phyloP scores from a whole-genome alignment of 2,888 invertebrate species.

The Silvanus unidentatus region DNA sequence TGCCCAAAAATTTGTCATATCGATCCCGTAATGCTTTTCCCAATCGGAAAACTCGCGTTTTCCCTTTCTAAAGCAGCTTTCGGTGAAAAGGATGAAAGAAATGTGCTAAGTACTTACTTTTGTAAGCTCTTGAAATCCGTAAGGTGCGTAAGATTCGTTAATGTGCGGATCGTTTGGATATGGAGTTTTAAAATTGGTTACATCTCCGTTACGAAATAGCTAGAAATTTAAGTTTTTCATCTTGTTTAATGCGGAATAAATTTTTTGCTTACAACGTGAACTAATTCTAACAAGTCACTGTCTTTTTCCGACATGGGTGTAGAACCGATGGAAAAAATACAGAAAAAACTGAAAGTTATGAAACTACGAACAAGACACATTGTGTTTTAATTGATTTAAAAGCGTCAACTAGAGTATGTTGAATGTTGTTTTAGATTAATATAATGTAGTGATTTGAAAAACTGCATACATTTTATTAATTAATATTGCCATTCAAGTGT shows the following conservation, averaged over 20 bases:
- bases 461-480: too few relatives aligned
- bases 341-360: not conserved
- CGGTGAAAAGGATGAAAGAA: not conserved
- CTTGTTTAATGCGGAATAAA: too few relatives aligned
- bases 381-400: too few relatives aligned
- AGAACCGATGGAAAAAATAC: not conserved
- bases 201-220: constrained; percentile 71
- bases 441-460: too few relatives aligned
- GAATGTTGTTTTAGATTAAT: too few relatives aligned
- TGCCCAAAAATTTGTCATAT: constrained; percentile 56
- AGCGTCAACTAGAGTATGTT: too few relatives aligned
- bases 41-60: constrained; percentile 55
- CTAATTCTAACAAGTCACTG: not conserved
- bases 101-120: constrained; percentile 50
- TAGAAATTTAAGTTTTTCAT: too few relatives aligned
- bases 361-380: too few relatives aligned
- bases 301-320: not conserved
- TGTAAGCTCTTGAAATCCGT: constrained; percentile 71
- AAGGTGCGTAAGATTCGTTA: constrained; percentile 60
- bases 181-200: constrained; percentile 60
- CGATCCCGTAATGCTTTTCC: constrained; percentile 58
- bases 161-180: constrained; percentile 65
- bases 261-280: constrained; percentile 2
- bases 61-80: constrained; percentile 47
- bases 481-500: too few relatives aligned